Percentiles rank a stretch among this genome's conserved stretches.
These are phyloP conservation scores for Typhlichthys eigenmanni DNA, from an alignment of 2,797 vertebrate species.

Conservation along the genomic window DNA sequence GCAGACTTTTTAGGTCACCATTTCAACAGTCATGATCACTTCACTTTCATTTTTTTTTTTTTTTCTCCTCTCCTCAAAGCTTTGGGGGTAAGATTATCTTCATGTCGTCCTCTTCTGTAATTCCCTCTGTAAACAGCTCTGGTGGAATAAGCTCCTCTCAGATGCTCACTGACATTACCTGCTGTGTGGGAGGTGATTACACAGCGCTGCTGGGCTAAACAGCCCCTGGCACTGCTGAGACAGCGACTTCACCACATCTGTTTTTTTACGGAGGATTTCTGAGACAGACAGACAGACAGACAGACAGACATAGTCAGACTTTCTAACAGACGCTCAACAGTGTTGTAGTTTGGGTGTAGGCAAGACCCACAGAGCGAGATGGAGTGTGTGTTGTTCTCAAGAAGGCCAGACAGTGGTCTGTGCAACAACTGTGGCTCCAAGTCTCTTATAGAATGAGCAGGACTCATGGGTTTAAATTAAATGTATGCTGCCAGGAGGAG, in stretches of 20 bases:
- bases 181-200: slow-evolving; percentile 72
- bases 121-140: slow-evolving; percentile 74
- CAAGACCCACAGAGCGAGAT: not conserved
- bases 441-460: slow-evolving; percentile 36
- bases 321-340: not conserved
- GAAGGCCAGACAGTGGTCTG: slow-evolving; percentile 38
- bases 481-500: slow-evolving; percentile 13
- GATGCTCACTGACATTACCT: slow-evolving; percentile 71
- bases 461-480: slow-evolving; percentile 33
- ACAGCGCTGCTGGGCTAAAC: slow-evolving; percentile 61
- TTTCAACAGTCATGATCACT: slow-evolving; percentile 45
- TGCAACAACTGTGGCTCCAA: slow-evolving; percentile 37
- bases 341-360: no score
- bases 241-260: slow-evolving; percentile 55
- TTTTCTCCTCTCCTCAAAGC: slow-evolving; percentile 28
- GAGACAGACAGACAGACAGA: slow-evolving; percentile 10
- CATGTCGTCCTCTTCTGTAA: slow-evolving; percentile 67
- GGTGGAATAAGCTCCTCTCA: slow-evolving; percentile 64
- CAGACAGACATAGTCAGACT: not conserved
- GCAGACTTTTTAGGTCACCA: slow-evolving; percentile 32
- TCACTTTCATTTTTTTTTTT: slow-evolving; percentile 21
- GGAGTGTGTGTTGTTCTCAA: not conserved
- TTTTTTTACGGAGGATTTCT: slow-evolving; percentile 28
- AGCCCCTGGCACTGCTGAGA: slow-evolving; percentile 53
- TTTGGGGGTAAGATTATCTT: slow-evolving; percentile 66